A percentile compares a stretch with the other conserved stretches of the same genome.
Evolutionary conservation across 2,888 invertebrate species (phyloP).

Genomic region (Choristoneura rosaceana): DNA sequence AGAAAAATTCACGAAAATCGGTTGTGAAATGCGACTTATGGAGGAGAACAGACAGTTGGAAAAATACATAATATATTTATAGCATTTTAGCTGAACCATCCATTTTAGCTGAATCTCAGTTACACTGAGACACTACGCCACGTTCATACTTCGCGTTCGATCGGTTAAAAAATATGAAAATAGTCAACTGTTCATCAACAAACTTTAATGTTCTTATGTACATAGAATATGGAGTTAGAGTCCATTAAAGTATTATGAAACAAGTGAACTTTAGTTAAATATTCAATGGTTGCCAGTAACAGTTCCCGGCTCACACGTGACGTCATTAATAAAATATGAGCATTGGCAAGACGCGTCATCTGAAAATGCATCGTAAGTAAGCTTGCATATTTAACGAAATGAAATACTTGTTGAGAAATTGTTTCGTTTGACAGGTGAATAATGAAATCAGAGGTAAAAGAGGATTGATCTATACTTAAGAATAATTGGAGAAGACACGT

Average conservation of each 20-base stretch:
- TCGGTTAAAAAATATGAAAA: not conserved
- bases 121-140: too few relatives aligned
- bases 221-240: too few relatives aligned
- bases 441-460: not conserved
- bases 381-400: constrained; percentile 35
- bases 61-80: too few relatives aligned
- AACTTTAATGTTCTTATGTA: too few relatives aligned
- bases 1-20: too few relatives aligned
- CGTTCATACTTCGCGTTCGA: too few relatives aligned
- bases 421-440: not conserved
- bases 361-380: constrained; percentile 35
- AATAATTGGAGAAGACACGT: too few relatives aligned
- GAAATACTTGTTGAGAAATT: constrained; percentile 18
- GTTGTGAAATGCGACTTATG: too few relatives aligned
- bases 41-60: too few relatives aligned
- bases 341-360: constrained; percentile 28
- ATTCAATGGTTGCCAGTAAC: constrained; percentile 34
- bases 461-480: too few relatives aligned
- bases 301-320: constrained; percentile 14
- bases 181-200: not conserved
- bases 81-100: too few relatives aligned
- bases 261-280: constrained; percentile 31
- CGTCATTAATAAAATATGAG: constrained; percentile 40
- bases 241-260: not conserved
- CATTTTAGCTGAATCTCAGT: too few relatives aligned